These are phyloP conservation scores for Drosophila dunni DNA, from an alignment of 1,140 invertebrate species.

Conservation along the genomic window DNA sequence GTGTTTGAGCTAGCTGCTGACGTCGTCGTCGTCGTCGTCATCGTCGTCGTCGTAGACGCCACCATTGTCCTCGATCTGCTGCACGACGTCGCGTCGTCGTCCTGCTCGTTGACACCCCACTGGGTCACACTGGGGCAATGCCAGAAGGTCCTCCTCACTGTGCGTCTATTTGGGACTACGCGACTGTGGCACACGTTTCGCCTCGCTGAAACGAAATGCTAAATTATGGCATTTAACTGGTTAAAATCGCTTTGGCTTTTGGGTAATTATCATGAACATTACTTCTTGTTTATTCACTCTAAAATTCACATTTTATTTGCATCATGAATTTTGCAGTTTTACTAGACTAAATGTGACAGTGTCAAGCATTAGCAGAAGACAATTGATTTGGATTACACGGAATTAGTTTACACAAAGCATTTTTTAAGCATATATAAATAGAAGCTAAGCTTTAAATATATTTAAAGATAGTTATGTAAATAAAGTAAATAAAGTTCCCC, in stretches of 20 bases:
- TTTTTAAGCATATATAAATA: background rate
- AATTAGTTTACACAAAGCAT: conserved; percentile 6
- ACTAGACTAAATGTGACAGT: conserved; percentile 23
- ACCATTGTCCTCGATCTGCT: conserved; percentile 9
- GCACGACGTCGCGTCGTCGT: conserved; percentile 27
- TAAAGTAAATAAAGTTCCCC: no score
- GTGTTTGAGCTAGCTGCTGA: conserved; percentile 68
- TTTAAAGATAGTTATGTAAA: no score
- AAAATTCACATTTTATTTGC: conserved; percentile 75
- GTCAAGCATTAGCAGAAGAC: conserved; percentile 25
- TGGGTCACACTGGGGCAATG: conserved; percentile 20
- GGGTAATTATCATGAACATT: conserved; percentile 79
- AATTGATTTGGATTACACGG: conserved; percentile 20
- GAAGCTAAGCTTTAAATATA: background rate
- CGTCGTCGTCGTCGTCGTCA: conserved; percentile 28
- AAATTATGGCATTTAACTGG: conserved; percentile 75
- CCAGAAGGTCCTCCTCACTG: conserved; percentile 20
- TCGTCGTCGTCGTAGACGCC: background rate
- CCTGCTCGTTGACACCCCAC: conserved; percentile 22
- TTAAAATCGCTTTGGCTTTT: conserved; percentile 70
- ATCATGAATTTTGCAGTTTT: conserved; percentile 61
- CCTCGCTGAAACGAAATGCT: conserved; percentile 62
- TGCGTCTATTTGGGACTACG: background rate
- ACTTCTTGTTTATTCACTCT: conserved; percentile 80
- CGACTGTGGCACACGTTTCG: conserved; percentile 29